Evolutionary conservation across 2,797 vertebrate genomes (phyloP).

Genomic region (Lateolabrax maculatus): DNA sequence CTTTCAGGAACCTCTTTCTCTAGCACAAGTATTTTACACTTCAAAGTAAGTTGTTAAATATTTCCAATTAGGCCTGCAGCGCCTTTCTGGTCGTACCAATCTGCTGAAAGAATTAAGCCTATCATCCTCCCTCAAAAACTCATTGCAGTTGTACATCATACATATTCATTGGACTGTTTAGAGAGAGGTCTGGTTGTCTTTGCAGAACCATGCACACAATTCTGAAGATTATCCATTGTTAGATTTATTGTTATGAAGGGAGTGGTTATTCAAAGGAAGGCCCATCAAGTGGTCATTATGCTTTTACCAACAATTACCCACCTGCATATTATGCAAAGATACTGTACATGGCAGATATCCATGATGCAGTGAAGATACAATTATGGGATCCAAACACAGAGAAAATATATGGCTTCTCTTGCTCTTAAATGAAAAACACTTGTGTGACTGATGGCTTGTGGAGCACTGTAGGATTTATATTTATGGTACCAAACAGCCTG

Average conservation of each 20-base stretch:
- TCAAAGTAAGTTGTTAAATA: conserved; percentile 81
- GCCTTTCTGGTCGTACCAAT: conserved; percentile 61
- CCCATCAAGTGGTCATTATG: background rate
- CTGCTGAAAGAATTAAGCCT: conserved; percentile 74
- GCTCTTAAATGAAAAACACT: conserved; percentile 33
- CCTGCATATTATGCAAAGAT: conserved; percentile 7
- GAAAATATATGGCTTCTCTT: background rate
- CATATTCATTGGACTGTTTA: conserved; percentile 59
- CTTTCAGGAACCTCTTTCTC: conserved; percentile 69
- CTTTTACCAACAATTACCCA: conserved; percentile 9
- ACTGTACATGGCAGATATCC: background rate
- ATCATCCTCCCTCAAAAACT: conserved; percentile 53
- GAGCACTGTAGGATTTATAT: conserved; percentile 40
- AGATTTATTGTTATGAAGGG: conserved; percentile 3
- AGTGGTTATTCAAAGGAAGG: background rate
- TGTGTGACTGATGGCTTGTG: conserved; percentile 22
- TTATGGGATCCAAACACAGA: conserved; percentile 11
- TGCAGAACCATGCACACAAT: conserved; percentile 21
- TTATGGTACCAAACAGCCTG: conserved; percentile 31
- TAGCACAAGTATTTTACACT: conserved; percentile 71
- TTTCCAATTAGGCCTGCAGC: conserved; percentile 80
- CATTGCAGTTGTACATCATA: conserved; percentile 42
- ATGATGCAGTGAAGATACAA: conserved; percentile 1
- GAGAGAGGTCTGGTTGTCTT: conserved; percentile 27
- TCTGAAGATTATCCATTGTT: background rate